A percentile compares a stretch with the other conserved stretches of the same genome.
phyloP scores from a whole-genome alignment of 2,797 vertebrate genomes.

The Nannoperca obscura region DNA sequence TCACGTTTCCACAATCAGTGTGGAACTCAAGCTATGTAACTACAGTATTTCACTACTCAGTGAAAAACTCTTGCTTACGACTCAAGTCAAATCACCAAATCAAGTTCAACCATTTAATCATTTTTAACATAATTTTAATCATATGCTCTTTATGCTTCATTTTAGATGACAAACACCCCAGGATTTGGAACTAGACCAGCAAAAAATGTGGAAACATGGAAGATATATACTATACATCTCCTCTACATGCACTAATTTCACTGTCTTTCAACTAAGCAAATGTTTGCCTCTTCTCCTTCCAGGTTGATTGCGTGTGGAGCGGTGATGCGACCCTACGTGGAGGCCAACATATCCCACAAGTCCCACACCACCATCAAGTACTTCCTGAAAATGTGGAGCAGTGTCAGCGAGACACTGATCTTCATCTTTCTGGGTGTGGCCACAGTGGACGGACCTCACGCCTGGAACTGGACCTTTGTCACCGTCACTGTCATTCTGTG shows the following conservation, averaged over 20 bases:
- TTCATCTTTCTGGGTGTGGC: conserved; percentile 98
- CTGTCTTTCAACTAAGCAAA: background rate
- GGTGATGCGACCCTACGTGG: conserved; percentile 96
- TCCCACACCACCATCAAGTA: conserved; percentile 99
- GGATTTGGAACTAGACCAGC: background rate
- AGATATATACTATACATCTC: background rate
- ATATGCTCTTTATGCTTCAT: background rate
- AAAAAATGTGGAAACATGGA: background rate
- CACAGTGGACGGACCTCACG: conserved; percentile 92
- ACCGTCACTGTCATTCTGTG: conserved; percentile 93
- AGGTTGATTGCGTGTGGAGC: conserved; percentile 95
- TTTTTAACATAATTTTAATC: background rate
- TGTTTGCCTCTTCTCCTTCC: conserved; percentile 16
- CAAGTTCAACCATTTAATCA: too few relatives aligned
- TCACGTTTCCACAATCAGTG: conserved; percentile 16
- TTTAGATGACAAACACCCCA: background rate
- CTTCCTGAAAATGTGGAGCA: conserved; percentile 99
- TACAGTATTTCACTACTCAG: background rate
- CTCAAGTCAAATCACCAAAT: background rate
- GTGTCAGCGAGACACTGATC: conserved; percentile 97
- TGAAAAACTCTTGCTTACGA: conserved; percentile 11
- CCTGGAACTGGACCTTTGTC: conserved; percentile 97
- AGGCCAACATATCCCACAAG: conserved; percentile 99
- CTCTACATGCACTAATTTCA: background rate
- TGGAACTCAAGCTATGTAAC: conserved; percentile 9